phyloP scores from a whole-genome alignment of 2,113 vertebrate species.

The Muscicapa adusta region DNA sequence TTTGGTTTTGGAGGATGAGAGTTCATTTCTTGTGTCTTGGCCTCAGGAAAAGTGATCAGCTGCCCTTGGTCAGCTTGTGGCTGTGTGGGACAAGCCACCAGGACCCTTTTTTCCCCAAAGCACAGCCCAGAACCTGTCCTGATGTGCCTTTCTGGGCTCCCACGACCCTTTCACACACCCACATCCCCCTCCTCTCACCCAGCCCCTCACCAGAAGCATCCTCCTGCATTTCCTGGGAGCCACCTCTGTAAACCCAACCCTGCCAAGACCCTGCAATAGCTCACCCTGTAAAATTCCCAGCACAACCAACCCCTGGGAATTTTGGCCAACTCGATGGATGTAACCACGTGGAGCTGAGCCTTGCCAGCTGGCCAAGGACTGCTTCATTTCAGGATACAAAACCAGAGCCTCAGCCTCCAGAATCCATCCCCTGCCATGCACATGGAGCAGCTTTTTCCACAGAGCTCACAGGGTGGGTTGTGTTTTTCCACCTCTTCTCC shows the following conservation, averaged over 20 bases:
- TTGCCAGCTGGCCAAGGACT: background rate
- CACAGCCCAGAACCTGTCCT: background rate
- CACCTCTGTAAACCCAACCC: background rate
- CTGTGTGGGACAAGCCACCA: background rate
- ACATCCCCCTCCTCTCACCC: background rate
- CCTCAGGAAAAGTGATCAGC: background rate
- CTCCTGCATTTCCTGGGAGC: background rate
- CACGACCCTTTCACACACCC: background rate
- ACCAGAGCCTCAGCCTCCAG: background rate
- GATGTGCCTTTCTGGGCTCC: background rate
- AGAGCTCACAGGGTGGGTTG: background rate
- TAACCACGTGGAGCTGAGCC: rapidly evolving
- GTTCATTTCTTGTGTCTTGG: background rate
- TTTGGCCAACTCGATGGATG: background rate
- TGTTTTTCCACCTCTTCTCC: background rate
- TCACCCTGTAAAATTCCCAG: background rate
- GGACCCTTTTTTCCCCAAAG: background rate
- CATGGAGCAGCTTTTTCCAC: background rate
- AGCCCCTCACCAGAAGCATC: background rate
- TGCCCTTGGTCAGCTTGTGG: background rate
- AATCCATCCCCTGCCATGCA: background rate
- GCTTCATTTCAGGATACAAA: background rate
- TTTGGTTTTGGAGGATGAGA: background rate
- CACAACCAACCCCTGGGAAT: background rate
- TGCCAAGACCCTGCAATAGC: background rate